Conservation (phyloP, 2,888 invertebrate genomes). For the Chaetogeoica ovagalla region DNA sequence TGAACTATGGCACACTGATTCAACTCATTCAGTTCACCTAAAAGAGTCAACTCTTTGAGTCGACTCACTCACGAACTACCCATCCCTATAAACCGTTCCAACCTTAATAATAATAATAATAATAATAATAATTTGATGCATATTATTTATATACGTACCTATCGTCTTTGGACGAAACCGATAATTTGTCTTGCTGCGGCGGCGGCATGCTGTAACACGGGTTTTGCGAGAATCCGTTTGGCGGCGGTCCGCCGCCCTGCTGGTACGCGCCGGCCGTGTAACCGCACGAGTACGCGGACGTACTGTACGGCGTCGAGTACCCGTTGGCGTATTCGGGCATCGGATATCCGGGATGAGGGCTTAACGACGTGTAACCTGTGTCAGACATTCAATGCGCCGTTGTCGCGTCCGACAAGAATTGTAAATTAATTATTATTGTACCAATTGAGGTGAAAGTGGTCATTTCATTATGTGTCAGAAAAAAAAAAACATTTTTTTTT, state of each 20-base stretch:
- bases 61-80: no score
- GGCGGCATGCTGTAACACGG: constrained; percentile 88
- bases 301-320: constrained; percentile 75
- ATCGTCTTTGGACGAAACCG: constrained; percentile 74
- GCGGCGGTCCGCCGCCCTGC: constrained; percentile 61
- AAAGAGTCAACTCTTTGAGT: no score
- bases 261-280: constrained; percentile 67
- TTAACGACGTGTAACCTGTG: constrained; percentile 80
- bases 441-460: no score
- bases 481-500: no score
- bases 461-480: no score
- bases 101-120: no score
- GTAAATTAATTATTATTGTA: background rate
- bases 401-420: background rate
- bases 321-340: constrained; percentile 63
- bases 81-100: no score
- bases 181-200: constrained; percentile 65
- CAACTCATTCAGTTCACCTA: no score
- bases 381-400: background rate
- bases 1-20: no score
- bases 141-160: constrained; percentile 63
- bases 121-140: no score
- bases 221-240: constrained; percentile 64
- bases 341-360: constrained; percentile 77
- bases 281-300: constrained; percentile 65